Base-by-base conservation (phyloP, 2,888 invertebrate species). In the Bombylius discolor region DNA sequence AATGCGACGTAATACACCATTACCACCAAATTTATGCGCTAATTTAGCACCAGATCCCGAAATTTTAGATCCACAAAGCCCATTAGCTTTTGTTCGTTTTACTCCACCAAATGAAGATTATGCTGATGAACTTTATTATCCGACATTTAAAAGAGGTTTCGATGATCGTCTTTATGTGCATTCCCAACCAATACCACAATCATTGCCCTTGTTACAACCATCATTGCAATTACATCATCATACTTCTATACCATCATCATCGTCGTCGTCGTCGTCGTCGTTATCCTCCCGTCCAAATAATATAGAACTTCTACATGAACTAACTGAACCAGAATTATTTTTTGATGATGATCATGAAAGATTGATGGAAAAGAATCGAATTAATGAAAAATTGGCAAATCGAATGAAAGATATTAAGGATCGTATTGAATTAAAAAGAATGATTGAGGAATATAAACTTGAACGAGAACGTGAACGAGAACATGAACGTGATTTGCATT, bases 41-140 rank as follows among this genome's bases (percentile, higher is more conserved):
- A 72, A 70, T 56, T 59, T 74, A 57, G 71, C 72, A 13, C 72
- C 73, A 1, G 64, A 65, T 53, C 68, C 71, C 9, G 67, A 66
- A 45, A 71, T 71, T 73, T 71, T 80, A 53, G 83, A 85, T 64
- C 80, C 84, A 14, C 81, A 83, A 62, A 82, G 86, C 66, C 76
- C 78, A 33, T 77, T 87, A 66, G 90, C 91, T 39, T 84, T 85
- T 64, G 85, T 91, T 36, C 85, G 85, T 61, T 91, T 87, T 65
- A 84, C 83, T 8, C 91, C 91, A 13, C 79, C 80, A 54, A 65
- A 64, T 56, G 80, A 85, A 66, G 81, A 84, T 62, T 89, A 82
- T 67, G 87, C 89, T n/a, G 88, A 89, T 66, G 88, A 89, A 74
- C 78, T 87, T 14, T 89, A 86, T 69, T 86, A 80, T 69, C 89